A percentile compares a stretch with the other conserved stretches of the same genome.
These are phyloP conservation scores for Drosophila arawakana DNA, from an alignment of 1,140 invertebrate species.

Conservation along the genomic window DNA sequence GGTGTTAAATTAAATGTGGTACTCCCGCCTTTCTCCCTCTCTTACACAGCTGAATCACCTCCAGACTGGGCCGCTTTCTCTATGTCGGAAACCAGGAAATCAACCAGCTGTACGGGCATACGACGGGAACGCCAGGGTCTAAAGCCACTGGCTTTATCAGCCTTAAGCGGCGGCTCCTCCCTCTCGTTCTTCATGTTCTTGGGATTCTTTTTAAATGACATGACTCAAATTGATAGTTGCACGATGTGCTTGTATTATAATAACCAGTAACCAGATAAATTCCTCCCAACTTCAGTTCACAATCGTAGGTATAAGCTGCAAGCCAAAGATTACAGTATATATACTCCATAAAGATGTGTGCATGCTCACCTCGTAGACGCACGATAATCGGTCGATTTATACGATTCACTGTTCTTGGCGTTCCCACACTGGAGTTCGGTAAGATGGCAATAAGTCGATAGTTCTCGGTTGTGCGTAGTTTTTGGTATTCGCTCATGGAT, in stretches of 20 bases:
- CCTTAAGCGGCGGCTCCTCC: not conserved
- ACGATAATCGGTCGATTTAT: conserved; percentile 58
- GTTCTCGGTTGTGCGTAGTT: conserved; percentile 60
- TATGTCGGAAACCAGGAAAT: conserved; percentile 33
- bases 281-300: conserved; percentile 59
- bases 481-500: conserved; percentile 77
- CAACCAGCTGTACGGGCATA: conserved; percentile 29
- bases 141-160: not conserved
- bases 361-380: conserved; percentile 52
- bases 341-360: not conserved
- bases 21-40: not conserved
- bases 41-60: conserved; percentile 3
- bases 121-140: not conserved
- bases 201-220: conserved; percentile 59
- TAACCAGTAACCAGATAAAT: conserved; percentile 65
- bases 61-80: not conserved
- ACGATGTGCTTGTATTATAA: conserved; percentile 35
- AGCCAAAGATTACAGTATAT: not conserved
- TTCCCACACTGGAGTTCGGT: conserved; percentile 47
- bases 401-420: conserved; percentile 37
- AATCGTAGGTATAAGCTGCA: conserved; percentile 65
- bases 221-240: conserved; percentile 63
- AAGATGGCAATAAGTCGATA: conserved; percentile 60
- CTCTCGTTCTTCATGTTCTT: conserved; percentile 12
- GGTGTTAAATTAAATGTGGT: not conserved